A percentile compares a stretch with the other conserved stretches of the same genome.
These are phyloP conservation scores for Phytoseiulus persimilis DNA, from an alignment of 2,888 invertebrate species.

Conservation along the genomic window DNA sequence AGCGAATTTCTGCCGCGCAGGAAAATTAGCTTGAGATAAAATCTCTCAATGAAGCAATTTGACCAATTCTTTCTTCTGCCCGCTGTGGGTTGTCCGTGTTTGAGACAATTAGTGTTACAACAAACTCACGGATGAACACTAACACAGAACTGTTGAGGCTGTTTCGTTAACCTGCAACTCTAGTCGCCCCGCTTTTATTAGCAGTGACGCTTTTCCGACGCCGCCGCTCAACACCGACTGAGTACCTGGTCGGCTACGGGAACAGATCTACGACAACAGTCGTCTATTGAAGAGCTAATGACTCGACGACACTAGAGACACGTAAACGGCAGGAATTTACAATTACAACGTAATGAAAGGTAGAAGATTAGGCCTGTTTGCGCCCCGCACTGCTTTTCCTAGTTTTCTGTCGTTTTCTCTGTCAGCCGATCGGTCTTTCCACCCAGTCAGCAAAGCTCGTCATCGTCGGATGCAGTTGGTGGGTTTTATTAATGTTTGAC, in stretches of 20 bases:
- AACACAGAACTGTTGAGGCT: not conserved
- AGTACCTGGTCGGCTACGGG: not conserved
- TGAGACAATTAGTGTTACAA: not conserved
- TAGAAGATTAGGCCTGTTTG: not conserved
- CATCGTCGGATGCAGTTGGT: not conserved
- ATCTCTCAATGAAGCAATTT: slow-evolving; percentile 36
- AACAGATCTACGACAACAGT: not conserved
- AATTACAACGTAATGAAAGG: not conserved
- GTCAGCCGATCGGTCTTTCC: not conserved
- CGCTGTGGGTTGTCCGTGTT: not conserved
- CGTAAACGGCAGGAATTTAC: not conserved
- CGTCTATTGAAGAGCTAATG: not conserved
- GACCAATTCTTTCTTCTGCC: slow-evolving; percentile 25
- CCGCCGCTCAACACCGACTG: not conserved
- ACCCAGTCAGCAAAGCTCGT: not conserved
- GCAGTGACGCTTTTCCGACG: not conserved
- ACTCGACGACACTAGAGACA: not conserved
- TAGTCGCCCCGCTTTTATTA: not conserved
- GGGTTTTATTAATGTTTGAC: not conserved
- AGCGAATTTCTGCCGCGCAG: not conserved
- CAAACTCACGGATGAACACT: not conserved
- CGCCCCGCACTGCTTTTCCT: not conserved
- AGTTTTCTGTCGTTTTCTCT: not conserved
- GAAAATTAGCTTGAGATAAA: slow-evolving; percentile 19
- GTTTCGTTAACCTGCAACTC: not conserved